Evolutionary conservation across 2,888 invertebrate genomes (phyloP), one percentile per base, ranked within the genome.

Genomic region (Microdon myrmicae): DNA sequence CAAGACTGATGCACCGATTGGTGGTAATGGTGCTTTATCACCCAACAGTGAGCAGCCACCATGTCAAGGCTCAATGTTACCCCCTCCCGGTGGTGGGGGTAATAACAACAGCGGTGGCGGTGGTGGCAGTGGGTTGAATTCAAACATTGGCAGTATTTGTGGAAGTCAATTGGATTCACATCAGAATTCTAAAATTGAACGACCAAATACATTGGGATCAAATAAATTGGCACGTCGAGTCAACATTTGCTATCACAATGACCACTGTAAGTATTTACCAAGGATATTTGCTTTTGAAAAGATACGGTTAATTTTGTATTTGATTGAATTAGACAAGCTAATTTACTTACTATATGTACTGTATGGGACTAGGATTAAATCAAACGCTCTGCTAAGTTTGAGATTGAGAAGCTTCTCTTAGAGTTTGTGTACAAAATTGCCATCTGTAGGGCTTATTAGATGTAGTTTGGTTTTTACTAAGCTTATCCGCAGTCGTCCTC

Each of bases 201-300:
- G 92, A 74, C 92, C 92, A 68, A 90, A 88, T 77, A 88, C 90
- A 69, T 84, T 92, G 77, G 87, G 88, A 70, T 87, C 89, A 69
- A 88, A 87, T 71, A 89, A 89, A 78, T 82, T 88, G 71, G 87
- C 89, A 72, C 86, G 92, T 75, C 86, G 92, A 76, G 82, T 88
- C 73, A 77, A 77, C 70, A 85, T 90, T 80, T 90, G 90, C 82
- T 90, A 90, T 82, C 90, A 88, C 82, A 86, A 87, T 69, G 90
- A 90, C 79, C 88, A 90, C 77, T 86, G 86, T 85, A 81, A 84
- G 83, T 83, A 68, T 14, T n/a, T n/a, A n/a, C n/a, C n/a, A n/a
- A n/a, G n/a, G n/a, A n/a, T n/a, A n/a, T n/a, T 22, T 22, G 23
- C 8, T 22, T 22, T 22, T 5, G 23, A 22, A n/a, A n/a, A n/a